Evolutionary conservation across 2,797 vertebrate genomes (phyloP).

Genomic region (Phrynocephalus vlangalii): DNA sequence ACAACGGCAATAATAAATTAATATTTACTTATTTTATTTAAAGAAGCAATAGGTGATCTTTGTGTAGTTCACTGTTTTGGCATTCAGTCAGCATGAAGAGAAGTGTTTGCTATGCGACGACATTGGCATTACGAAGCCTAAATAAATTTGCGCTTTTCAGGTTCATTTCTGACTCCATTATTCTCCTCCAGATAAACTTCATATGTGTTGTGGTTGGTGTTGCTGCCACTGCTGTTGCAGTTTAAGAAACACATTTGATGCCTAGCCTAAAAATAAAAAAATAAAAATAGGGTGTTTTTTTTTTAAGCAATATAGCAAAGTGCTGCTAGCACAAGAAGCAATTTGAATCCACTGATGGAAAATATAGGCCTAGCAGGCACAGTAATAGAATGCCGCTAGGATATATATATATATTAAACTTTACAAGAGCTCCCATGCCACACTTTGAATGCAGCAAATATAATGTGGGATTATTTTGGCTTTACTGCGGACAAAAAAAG

Average conservation of each 20-base stretch:
- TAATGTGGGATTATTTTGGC: conserved; percentile 1
- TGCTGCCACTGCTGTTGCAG: conserved; percentile 46
- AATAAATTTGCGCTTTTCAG: conserved; percentile 72
- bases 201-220: conserved; percentile 56
- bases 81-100: conserved; percentile 63
- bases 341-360: conserved; percentile 77
- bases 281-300: conserved; percentile 18
- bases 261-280: conserved; percentile 59
- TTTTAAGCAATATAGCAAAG: conserved; percentile 69
- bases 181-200: conserved; percentile 77
- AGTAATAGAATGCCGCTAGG: conserved; percentile 60
- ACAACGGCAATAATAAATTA: no score
- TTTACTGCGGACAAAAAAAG: background rate
- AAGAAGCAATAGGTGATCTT: background rate
- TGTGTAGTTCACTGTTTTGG: conserved; percentile 13
- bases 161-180: conserved; percentile 69
- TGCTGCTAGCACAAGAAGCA: conserved; percentile 72
- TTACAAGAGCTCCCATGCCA: conserved; percentile 62
- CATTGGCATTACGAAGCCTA: conserved; percentile 42
- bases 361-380: conserved; percentile 68
- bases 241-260: conserved; percentile 74
- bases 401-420: conserved; percentile 14
- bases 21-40: no score
- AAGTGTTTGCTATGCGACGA: background rate
- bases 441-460: conserved; percentile 69